These are phyloP conservation scores for Clarias platycephalus DNA, from an alignment of 2,797 vertebrate genomes.

Conservation along the genomic window DNA sequence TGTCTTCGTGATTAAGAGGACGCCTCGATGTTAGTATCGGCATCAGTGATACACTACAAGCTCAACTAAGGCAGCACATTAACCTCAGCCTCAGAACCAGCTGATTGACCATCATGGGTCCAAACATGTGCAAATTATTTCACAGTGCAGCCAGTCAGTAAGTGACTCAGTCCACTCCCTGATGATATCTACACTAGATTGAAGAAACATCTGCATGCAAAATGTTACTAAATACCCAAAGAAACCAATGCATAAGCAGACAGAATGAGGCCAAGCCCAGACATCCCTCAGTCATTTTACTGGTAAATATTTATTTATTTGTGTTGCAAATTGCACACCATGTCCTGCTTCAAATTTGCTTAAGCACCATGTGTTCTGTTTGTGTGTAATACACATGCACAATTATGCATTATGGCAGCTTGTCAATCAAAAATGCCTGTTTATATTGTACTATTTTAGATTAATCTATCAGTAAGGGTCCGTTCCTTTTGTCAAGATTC, in stretches of 20 bases:
- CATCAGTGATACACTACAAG: background rate
- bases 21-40: background rate
- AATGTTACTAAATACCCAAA: conserved; percentile 1
- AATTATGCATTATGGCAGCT: background rate
- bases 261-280: background rate
- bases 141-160: background rate
- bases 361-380: too few species aligned
- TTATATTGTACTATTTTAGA: background rate
- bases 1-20: background rate
- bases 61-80: background rate
- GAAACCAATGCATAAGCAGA: background rate
- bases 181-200: background rate
- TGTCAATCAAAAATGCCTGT: conserved; percentile 6
- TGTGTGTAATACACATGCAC: background rate
- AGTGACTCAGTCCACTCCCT: background rate
- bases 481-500: background rate
- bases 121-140: background rate
- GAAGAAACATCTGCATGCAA: conserved; percentile 17
- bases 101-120: background rate
- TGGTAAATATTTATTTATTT: background rate
- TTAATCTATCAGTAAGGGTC: background rate
- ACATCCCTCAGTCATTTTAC: background rate
- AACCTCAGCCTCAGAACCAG: background rate
- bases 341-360: background rate
- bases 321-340: background rate